Evolutionary conservation across 2,113 vertebrate genomes (phyloP).

Genomic region (Verasper variegatus): DNA sequence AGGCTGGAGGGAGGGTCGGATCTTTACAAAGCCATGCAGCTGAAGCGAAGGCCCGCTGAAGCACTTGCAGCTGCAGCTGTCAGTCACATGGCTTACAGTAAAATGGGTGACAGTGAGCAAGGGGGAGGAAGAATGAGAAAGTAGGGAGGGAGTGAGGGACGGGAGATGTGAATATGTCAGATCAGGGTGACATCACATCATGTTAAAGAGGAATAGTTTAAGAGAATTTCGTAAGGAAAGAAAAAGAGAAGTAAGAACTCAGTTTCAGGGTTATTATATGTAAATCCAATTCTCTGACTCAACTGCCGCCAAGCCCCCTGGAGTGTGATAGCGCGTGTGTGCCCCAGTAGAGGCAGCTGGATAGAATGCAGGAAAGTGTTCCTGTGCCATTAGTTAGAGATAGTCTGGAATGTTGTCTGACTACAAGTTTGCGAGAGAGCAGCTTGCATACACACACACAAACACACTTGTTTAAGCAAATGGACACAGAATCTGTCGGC

Average conservation of each 20-base stretch:
- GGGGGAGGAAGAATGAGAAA: constrained; percentile 59
- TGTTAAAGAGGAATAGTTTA: constrained; percentile 36
- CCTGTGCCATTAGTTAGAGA: constrained; percentile 53
- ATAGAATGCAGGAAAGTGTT: constrained; percentile 49
- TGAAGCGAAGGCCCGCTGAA: constrained; percentile 77
- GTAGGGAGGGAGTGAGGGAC: constrained; percentile 31
- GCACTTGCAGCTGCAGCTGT: constrained; percentile 81
- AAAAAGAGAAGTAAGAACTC: constrained; percentile 23
- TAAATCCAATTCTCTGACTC: neutral
- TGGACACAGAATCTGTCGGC: constrained; percentile 35
- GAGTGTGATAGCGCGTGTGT: neutral
- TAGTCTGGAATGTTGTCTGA: constrained; percentile 76
- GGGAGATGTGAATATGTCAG: constrained; percentile 44
- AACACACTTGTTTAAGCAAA: constrained; percentile 24
- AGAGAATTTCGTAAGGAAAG: constrained; percentile 20
- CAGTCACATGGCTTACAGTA: constrained; percentile 81
- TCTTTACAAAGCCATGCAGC: constrained; percentile 82
- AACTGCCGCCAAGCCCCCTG: neutral
- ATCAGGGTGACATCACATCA: constrained; percentile 71
- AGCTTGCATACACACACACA: constrained; percentile 9
- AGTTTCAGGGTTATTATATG: constrained; percentile 28
- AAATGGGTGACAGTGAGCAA: constrained; percentile 62
- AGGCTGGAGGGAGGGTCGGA: constrained; percentile 70
- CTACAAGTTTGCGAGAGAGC: constrained; percentile 63
- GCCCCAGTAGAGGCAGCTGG: constrained; percentile 29